These are phyloP conservation scores for Percopsis transmontana DNA, from an alignment of 2,113 vertebrate species.

Conservation along the genomic window DNA sequence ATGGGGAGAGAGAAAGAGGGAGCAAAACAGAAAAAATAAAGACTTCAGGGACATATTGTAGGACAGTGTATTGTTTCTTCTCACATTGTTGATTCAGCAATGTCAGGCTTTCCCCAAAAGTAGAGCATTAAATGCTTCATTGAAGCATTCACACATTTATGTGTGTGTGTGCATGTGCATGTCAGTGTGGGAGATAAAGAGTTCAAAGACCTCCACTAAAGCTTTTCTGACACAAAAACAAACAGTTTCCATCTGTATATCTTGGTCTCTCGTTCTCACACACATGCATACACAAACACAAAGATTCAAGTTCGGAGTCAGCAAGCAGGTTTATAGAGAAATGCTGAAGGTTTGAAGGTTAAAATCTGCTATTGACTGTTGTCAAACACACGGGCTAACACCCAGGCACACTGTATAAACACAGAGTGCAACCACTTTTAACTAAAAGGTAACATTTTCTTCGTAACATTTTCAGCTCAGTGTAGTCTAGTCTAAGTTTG, in stretches of 20 bases:
- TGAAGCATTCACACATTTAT: slow-evolving; percentile 38
- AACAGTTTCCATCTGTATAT: neutral
- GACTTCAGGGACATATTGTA: neutral
- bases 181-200: slow-evolving; percentile 4
- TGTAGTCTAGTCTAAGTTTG: no score
- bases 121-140: slow-evolving; percentile 46
- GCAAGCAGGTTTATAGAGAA: slow-evolving; percentile 51
- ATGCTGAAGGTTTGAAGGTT: slow-evolving; percentile 59
- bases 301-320: slow-evolving; percentile 57
- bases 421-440: neutral
- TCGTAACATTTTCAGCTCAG: no score
- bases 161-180: slow-evolving; percentile 4
- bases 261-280: neutral
- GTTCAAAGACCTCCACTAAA: slow-evolving; percentile 50
- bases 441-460: no score
- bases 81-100: slow-evolving; percentile 54
- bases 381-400: slow-evolving; percentile 15
- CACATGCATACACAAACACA: slow-evolving; percentile 4
- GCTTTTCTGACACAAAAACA: slow-evolving; percentile 23
- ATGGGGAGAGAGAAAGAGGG: neutral
- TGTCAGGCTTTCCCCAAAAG: slow-evolving; percentile 2
- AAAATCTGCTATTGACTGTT: slow-evolving; percentile 49
- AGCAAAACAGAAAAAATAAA: neutral
- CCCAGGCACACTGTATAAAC: slow-evolving; percentile 1
- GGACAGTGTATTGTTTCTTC: neutral